Percentiles rank a stretch among this genome's conserved stretches.
phyloP scores from a whole-genome alignment of 1,140 invertebrate genomes.

The Orius laevigatus region DNA sequence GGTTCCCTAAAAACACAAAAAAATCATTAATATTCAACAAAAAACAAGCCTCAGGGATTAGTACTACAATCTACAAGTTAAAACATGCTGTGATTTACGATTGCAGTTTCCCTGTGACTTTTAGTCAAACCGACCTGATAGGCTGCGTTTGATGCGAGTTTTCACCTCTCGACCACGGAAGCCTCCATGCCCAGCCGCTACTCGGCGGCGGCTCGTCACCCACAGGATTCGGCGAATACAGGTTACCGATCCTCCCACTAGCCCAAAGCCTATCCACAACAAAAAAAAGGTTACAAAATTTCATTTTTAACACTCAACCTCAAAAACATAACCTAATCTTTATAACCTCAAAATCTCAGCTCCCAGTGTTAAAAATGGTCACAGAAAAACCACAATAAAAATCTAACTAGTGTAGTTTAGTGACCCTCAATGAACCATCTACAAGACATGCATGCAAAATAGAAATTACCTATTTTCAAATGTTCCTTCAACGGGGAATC shows the following conservation, averaged over 20 bases:
- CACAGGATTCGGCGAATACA: constrained; percentile 66
- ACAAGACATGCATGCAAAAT: too few species aligned
- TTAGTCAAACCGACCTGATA: constrained; percentile 1
- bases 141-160: constrained; percentile 3
- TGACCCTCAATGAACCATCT: too few species aligned
- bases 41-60: not conserved
- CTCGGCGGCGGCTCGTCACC: constrained; percentile 29
- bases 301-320: not conserved
- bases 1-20: constrained; percentile 12
- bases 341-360: too few species aligned
- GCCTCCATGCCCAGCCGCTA: constrained; percentile 40
- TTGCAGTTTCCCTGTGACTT: not conserved
- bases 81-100: not conserved
- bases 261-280: constrained; percentile 27
- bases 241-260: constrained; percentile 45
- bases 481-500: constrained; percentile 34
- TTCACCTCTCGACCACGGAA: constrained; percentile 30
- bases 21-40: not conserved
- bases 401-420: too few species aligned
- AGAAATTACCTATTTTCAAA: constrained; percentile 26
- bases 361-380: too few species aligned
- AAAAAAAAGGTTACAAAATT: constrained; percentile 8
- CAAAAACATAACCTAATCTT: too few species aligned
- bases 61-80: not conserved
- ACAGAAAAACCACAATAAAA: too few species aligned